Evolutionary conservation across 2,113 vertebrate genomes (phyloP).

Genomic region (Menidia beryllina): DNA sequence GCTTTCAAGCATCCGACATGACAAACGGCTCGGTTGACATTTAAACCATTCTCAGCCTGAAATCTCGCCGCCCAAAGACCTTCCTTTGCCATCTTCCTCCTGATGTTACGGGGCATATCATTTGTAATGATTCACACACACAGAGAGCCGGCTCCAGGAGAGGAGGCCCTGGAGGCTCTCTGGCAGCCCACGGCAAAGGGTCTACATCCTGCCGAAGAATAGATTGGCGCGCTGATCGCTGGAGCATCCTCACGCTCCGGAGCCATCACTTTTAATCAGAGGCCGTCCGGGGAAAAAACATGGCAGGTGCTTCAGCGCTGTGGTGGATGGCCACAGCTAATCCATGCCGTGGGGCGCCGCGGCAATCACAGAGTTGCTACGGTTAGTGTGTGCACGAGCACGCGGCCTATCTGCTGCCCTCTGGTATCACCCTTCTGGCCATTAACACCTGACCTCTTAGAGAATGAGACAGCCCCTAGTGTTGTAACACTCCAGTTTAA

Average conservation of each 20-base stretch:
- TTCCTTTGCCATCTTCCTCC: constrained; percentile 57
- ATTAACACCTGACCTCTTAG: constrained; percentile 66
- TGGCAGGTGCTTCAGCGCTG: constrained; percentile 72
- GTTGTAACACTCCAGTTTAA: constrained; percentile 32
- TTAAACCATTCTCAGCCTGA: constrained; percentile 54
- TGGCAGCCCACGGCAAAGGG: constrained; percentile 63
- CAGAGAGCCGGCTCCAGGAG: constrained; percentile 68
- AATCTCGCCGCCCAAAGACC: constrained; percentile 32
- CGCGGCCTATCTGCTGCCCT: constrained; percentile 52
- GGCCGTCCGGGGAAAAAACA: constrained; percentile 65
- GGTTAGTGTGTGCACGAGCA: constrained; percentile 41
- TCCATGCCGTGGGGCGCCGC: constrained; percentile 63
- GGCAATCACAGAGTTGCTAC: constrained; percentile 60
- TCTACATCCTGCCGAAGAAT: constrained; percentile 56
- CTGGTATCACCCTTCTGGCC: constrained; percentile 64
- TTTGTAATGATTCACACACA: constrained; percentile 83
- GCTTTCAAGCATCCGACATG: constrained; percentile 74
- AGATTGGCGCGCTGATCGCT: constrained; percentile 75
- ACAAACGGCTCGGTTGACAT: constrained; percentile 72
- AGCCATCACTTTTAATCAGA: constrained; percentile 84
- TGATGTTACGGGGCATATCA: constrained; percentile 78
- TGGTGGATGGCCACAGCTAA: constrained; percentile 72
- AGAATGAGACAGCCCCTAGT: constrained; percentile 42
- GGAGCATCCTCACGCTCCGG: constrained; percentile 71
- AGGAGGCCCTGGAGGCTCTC: constrained; percentile 66